Base-by-base conservation (phyloP, 2,797 vertebrate genomes). In the Anabas testudineus region DNA sequence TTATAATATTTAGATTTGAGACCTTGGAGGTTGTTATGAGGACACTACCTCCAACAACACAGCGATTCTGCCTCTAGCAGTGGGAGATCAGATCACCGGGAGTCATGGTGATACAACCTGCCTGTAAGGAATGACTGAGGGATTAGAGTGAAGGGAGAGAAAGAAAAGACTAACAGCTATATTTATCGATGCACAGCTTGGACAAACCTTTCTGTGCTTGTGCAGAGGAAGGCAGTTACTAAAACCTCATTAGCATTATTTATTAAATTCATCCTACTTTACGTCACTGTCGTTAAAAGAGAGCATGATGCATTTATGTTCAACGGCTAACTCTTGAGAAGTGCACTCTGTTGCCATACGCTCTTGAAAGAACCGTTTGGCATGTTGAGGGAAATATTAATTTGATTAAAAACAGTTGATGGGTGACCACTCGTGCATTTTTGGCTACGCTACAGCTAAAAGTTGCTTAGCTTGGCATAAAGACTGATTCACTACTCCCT, bases 91-190 rank as follows among this genome's bases (percentile, higher is more conserved):
- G 72, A 81, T 88, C 83, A 57, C 76, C 56, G 68, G 91, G 90
- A 36, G 85, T 76, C 87, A 90, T 88, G 80, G 90, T 78, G 90
- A 93, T 24, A 22, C 71, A 72, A 86, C 80, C 78, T 82, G 77
- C 76, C 81, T 78, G 77, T 65, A 19, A 80, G 86, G 90, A 89
- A 92, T 86, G 89, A 90, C 67, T 67, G 69, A 79, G 84, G 89
- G 91, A 92, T 92, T 92, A 92, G 77, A 53, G n/a, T 61, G 41
- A 71, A 78, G 65, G 46, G 51, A 81, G 74, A 62, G 78, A 78
- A 76, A 79, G 28, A 74, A 76, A 81, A 60, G 86, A 81, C 76
- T 82, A 74, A 4, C 46, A 76, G 71, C 87, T 90, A 86, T 84
- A 88, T 90, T 90, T 90, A 86, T 88, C 83, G 67, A 49, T 57